A percentile compares a stretch with the other conserved stretches of the same genome.
phyloP scores from a whole-genome alignment of 2,888 invertebrate species.

The Hypomecis punctinalis region DNA sequence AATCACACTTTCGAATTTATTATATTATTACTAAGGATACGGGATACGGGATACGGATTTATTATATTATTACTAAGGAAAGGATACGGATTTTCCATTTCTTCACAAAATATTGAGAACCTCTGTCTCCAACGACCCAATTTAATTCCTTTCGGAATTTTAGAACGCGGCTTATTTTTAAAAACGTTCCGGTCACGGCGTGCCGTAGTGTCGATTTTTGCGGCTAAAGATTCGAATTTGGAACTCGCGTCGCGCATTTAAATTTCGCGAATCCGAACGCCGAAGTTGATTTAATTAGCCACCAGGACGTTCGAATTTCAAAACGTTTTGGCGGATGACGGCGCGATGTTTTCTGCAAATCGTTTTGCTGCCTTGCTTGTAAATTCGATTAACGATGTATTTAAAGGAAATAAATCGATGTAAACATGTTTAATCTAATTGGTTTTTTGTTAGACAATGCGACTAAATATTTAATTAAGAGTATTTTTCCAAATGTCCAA shows the following conservation, averaged over 20 bases:
- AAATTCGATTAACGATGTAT: neutral
- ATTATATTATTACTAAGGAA: neutral
- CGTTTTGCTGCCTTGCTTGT: constrained; percentile 18
- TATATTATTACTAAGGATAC: too few species aligned
- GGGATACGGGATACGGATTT: neutral
- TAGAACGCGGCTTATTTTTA: constrained; percentile 46
- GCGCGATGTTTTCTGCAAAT: constrained; percentile 21
- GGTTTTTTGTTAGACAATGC: neutral
- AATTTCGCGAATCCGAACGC: constrained; percentile 34
- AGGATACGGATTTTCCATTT: neutral
- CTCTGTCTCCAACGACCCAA: constrained; percentile 50
- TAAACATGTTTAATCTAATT: constrained; percentile 7
- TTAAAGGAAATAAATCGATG: neutral
- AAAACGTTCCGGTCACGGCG: constrained; percentile 44
- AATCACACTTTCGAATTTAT: neutral
- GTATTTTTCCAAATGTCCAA: neutral
- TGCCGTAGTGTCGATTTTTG: constrained; percentile 68
- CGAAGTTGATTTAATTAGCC: constrained; percentile 33
- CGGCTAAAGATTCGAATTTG: constrained; percentile 58
- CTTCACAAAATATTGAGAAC: constrained; percentile 32
- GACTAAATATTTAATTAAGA: neutral
- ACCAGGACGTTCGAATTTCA: constrained; percentile 32
- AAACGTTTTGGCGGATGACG: constrained; percentile 25
- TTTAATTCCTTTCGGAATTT: constrained; percentile 63
- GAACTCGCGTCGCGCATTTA: constrained; percentile 39